These are phyloP conservation scores for Sebastes alutus DNA, from an alignment of 2,797 vertebrate genomes.

Conservation along the genomic window DNA sequence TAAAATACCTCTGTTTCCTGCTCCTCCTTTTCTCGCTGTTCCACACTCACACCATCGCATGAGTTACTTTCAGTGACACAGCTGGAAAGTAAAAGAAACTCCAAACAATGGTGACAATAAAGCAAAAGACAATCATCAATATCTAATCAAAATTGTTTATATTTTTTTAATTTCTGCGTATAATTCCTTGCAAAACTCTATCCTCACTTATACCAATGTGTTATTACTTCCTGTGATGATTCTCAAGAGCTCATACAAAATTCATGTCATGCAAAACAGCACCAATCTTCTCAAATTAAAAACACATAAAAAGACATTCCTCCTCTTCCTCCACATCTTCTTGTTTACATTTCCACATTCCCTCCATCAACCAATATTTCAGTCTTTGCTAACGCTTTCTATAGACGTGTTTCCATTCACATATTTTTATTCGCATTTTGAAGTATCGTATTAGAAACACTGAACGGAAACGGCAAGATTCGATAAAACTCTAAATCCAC, in stretches of 20 bases:
- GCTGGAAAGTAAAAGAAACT: not conserved
- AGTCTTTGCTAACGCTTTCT: not conserved
- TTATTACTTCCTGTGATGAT: not conserved
- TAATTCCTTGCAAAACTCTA: not conserved
- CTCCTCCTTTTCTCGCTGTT: not conserved
- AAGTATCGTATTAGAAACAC: no score
- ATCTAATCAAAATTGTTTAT: not conserved
- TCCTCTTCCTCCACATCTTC: not conserved
- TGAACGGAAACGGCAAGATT: no score
- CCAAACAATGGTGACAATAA: not conserved
- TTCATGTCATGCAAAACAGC: not conserved
- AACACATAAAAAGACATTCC: not conserved
- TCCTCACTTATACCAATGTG: not conserved
- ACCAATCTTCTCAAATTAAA: not conserved
- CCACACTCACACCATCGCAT: not conserved
- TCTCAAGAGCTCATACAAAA: not conserved
- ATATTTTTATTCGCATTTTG: no score
- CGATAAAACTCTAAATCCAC: no score
- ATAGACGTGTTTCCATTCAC: not conserved
- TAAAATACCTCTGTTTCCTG: conserved; percentile 23
- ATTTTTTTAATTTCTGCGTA: not conserved
- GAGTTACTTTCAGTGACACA: not conserved
- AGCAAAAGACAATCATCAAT: not conserved
- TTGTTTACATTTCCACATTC: not conserved
- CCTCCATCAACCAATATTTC: not conserved